phyloP scores from a whole-genome alignment of 2,888 invertebrate genomes.

The Papilio protenor region DNA sequence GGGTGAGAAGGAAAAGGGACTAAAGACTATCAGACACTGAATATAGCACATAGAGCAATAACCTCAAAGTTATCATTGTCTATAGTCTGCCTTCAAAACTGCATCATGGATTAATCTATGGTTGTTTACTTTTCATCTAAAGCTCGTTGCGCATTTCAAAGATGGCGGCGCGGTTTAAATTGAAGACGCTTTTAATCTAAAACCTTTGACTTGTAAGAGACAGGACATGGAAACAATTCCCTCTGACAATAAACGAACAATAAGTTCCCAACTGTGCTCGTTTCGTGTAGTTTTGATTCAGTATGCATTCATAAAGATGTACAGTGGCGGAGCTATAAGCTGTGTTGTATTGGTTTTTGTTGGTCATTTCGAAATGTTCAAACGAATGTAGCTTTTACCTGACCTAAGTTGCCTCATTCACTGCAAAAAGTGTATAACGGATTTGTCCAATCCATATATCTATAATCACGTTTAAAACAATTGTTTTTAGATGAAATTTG shows the following conservation, averaged over 20 bases:
- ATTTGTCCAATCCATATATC: not conserved
- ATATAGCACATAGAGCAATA: not conserved
- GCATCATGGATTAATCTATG: constrained; percentile 15
- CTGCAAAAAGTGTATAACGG: not conserved
- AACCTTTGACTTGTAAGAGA: not conserved
- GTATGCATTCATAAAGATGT: not conserved
- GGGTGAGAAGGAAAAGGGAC: no score
- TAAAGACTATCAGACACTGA: no score
- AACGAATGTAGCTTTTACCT: no score
- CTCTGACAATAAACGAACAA: not conserved
- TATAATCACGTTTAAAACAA: constrained; percentile 7
- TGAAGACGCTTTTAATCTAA: constrained; percentile 21
- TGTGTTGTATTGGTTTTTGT: no score
- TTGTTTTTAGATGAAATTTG: constrained; percentile 21
- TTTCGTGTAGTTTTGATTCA: not conserved
- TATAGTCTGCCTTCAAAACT: not conserved
- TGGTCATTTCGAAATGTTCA: no score
- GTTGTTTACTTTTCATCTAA: constrained; percentile 18
- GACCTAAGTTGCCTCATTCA: no score
- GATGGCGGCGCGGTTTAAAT: constrained; percentile 20
- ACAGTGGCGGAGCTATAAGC: no score
- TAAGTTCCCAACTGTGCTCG: not conserved
- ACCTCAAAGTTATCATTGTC: constrained; percentile 10
- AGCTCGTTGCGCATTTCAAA: constrained; percentile 16
- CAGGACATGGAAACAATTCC: not conserved